A percentile compares a stretch with the other conserved stretches of the same genome.
Evolutionary conservation across 2,888 invertebrate genomes (phyloP).

Genomic region (Synergus umbraculus): DNA sequence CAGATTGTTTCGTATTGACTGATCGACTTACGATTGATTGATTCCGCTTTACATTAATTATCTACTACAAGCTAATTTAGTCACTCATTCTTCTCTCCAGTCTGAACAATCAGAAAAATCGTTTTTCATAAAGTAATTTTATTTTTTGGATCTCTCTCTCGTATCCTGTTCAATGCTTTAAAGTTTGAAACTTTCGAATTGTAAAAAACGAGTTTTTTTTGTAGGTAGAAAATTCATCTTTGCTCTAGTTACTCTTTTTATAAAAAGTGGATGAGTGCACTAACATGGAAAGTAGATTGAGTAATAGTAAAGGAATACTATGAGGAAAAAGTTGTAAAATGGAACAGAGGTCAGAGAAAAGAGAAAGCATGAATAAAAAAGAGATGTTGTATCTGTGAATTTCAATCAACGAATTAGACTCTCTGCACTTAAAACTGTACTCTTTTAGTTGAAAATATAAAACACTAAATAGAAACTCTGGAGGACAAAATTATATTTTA

Average conservation of each 20-base stretch:
- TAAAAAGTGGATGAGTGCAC: neutral
- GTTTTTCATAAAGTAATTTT: too few relatives aligned
- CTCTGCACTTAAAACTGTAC: too few relatives aligned
- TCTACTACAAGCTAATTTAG: too few relatives aligned
- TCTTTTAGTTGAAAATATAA: neutral
- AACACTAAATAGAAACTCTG: too few relatives aligned
- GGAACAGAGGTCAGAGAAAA: neutral
- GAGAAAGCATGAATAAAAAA: neutral
- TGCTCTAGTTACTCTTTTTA: neutral
- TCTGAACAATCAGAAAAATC: too few relatives aligned
- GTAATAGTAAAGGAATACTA: neutral
- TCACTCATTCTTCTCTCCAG: too few relatives aligned
- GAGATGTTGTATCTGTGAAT: neutral
- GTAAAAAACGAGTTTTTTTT: neutral
- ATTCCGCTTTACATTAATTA: too few relatives aligned
- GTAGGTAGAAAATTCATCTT: neutral
- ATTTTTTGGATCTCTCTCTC: too few relatives aligned
- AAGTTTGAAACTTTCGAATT: constrained; percentile 48
- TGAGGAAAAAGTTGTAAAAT: neutral
- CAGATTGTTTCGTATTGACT: too few relatives aligned
- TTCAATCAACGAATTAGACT: neutral
- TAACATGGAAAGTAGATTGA: neutral
- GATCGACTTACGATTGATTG: too few relatives aligned
- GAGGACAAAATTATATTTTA: neutral
- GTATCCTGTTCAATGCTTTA: neutral